phyloP scores from a whole-genome alignment of 2,113 vertebrate species.

The Psittacula cyanocephala region DNA sequence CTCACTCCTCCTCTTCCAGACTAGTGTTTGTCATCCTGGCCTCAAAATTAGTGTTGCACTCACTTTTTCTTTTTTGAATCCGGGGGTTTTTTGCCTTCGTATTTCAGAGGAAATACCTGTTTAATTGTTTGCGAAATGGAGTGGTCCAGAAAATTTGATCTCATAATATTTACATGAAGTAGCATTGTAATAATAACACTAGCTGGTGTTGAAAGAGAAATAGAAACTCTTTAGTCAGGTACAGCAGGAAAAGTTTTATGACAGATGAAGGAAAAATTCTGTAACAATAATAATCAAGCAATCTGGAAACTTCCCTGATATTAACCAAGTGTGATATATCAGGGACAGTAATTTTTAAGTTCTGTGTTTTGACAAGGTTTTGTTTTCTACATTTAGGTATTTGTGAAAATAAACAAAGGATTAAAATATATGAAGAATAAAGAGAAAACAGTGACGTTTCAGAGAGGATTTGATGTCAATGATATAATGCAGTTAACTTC shows the following conservation, averaged over 20 bases:
- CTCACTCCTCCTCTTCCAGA: background rate
- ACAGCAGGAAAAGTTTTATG: background rate
- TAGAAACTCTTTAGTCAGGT: background rate
- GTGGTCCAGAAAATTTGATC: slow-evolving; percentile 1
- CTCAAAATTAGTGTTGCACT: background rate
- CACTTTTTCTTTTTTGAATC: background rate
- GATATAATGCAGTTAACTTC: slow-evolving; percentile 21
- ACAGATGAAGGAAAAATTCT: background rate
- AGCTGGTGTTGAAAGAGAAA: background rate
- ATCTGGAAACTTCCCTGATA: background rate
- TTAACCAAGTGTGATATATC: background rate
- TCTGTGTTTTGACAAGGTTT: background rate
- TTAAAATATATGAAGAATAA: slow-evolving; percentile 32
- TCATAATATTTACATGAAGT: slow-evolving; percentile 43
- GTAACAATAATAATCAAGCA: background rate
- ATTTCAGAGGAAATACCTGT: background rate
- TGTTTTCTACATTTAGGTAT: slow-evolving; percentile 28
- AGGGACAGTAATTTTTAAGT: background rate
- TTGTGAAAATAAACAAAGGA: slow-evolving; percentile 40
- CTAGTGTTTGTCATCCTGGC: background rate
- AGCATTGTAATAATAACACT: background rate
- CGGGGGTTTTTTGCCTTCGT: background rate
- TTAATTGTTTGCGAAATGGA: background rate
- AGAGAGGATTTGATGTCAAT: slow-evolving; percentile 24
- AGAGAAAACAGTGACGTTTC: background rate